Base-by-base conservation (phyloP, 2,888 invertebrate genomes). In the Drosophila imparisetae region DNA sequence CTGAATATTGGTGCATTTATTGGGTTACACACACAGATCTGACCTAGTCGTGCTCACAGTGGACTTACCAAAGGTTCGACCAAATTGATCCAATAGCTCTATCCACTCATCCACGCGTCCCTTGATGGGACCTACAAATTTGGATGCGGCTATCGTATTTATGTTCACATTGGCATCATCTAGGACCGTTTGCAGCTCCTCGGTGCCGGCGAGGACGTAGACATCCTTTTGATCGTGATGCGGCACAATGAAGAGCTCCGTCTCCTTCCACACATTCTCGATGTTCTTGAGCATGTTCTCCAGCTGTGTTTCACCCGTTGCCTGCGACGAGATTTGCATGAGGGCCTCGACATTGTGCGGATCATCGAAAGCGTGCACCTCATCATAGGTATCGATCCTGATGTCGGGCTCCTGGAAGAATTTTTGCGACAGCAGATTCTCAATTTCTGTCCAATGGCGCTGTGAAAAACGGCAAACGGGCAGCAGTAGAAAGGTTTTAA, bases 141-240 rank as follows among this genome's bases (percentile, higher is more conserved):
- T 94, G 0, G 98, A 98, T 85, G 97, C 97, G 0, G 96, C 95
- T 55, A 98, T 97, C 0, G 98, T 98, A 81, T 96, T 95, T 45
- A 98, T 94, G 89, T 96, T 96, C 61, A 98, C 97, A 91, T 96
- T 96, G 85, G 96, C 96, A 91, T 98, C 98, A 90, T 98, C 98
- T 4, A 97, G 92, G 3, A 96, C 94, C 0, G 95, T 94, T 92
- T 97, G 97, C 34, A 98, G 94, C 81, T 98, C 98, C 83, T 98
- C 98, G 1, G 97, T 94, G 0, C 96, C 96, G 3, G 97, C 98
- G 61, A 98, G 93, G 38, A 98, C 95, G 87, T 94, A 98, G 0
- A 97, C 95, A 90, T 98, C 98, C 82, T 96, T 96, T 0, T 95
- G 93, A 79, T 98, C 97, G 87, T 96, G 97, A 93, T 98, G 96